A percentile compares a stretch with the other conserved stretches of the same genome.
Conservation (phyloP, 2,113 vertebrate species). For the Macheiramphus alcinus region DNA sequence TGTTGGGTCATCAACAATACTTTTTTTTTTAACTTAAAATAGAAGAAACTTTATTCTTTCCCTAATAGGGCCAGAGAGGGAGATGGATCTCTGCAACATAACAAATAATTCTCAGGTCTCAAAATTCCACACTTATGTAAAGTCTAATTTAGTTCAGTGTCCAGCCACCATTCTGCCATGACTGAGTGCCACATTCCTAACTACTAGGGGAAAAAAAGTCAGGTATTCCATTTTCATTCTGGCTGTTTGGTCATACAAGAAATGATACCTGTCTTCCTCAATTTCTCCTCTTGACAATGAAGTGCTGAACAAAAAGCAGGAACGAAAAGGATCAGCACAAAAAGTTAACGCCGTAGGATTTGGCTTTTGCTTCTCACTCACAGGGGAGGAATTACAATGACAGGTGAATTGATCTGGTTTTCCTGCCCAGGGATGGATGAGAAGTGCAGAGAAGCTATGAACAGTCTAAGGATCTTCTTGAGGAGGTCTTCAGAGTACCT, state of each 20-base stretch:
- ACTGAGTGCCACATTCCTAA: background rate
- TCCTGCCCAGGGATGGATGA: background rate
- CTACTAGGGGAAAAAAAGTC: background rate
- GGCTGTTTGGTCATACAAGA: background rate
- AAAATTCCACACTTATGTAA: background rate
- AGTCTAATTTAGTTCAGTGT: background rate
- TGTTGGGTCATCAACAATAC: background rate
- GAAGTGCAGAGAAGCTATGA: background rate
- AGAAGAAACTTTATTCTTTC: background rate
- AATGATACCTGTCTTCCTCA: background rate
- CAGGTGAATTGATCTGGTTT: constrained; percentile 12
- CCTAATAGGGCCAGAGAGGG: background rate
- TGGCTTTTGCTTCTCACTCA: background rate
- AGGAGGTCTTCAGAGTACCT: background rate
- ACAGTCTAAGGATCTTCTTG: background rate
- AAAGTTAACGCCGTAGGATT: background rate
- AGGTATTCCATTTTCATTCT: background rate
- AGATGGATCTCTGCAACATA: background rate
- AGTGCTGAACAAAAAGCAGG: background rate
- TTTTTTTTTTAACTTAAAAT: background rate
- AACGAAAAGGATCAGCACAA: background rate
- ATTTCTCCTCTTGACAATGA: constrained; percentile 7
- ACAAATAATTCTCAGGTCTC: background rate
- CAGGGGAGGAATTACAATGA: background rate
- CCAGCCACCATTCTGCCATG: background rate